phyloP scores from a whole-genome alignment of 2,888 invertebrate species.

The Aphidius colemani region DNA sequence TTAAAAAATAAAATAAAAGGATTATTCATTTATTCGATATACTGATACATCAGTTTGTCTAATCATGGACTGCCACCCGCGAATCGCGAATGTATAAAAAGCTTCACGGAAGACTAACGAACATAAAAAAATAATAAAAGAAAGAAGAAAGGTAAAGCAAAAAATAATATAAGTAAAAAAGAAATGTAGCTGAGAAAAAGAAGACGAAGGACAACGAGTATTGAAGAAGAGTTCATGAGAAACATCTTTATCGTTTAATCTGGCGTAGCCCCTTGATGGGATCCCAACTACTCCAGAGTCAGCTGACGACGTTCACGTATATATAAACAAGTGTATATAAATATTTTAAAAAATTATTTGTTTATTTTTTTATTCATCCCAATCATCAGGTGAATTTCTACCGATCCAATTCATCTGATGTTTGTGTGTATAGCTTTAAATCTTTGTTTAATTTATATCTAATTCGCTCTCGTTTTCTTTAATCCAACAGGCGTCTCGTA shows the following conservation, averaged over 20 bases:
- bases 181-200: constrained; percentile 19
- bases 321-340: constrained; percentile 13
- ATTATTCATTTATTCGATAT: constrained; percentile 40
- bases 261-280: constrained; percentile 17
- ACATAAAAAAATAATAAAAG: neutral
- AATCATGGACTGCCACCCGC: constrained; percentile 30
- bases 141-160: constrained; percentile 11
- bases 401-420: neutral
- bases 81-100: constrained; percentile 8
- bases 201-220: constrained; percentile 18
- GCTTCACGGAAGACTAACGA: neutral
- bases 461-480: constrained; percentile 29
- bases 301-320: constrained; percentile 24
- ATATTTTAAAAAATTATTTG: neutral
- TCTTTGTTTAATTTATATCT: constrained; percentile 1
- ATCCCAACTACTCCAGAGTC: constrained; percentile 20
- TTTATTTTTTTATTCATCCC: no score
- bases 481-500: constrained; percentile 27
- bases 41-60: constrained; percentile 29
- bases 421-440: neutral
- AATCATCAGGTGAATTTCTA: neutral
- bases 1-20: constrained; percentile 1
- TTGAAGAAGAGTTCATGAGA: constrained; percentile 34
- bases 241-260: constrained; percentile 35
- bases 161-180: neutral